Evolutionary conservation across 2,113 vertebrate species (phyloP), one percentile per base, ranked within the genome.

Genomic region (Melospiza georgiana): DNA sequence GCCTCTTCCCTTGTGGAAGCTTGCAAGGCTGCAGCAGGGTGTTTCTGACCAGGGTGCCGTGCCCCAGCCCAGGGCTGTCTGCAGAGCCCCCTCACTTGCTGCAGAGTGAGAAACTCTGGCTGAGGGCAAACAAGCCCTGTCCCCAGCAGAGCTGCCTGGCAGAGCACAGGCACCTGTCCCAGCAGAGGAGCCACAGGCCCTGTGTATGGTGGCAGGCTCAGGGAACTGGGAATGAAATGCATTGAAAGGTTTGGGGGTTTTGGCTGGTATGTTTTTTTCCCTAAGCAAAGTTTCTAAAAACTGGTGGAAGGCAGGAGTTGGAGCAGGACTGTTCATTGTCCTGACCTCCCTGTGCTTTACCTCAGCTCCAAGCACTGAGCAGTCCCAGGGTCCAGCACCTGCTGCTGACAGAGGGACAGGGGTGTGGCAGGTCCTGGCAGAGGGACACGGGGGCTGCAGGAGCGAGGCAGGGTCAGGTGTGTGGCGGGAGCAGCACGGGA

Each of bases 301-400:
- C 5, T 28, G 20, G 18, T 35, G 20, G 30, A 63, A 81, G 30
- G 21, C 14, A 37, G 15, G 35, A 41, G 16, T 43, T 67, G 16
- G 44, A 83, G 37, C 19, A 25, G 63, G 39, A 65, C 69, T 15
- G 11, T 37, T 69, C 35, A 9, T n/a, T 54, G 46, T 46, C 20
- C 58, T 24, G 17, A 78, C 15, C 1, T 4, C 9, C 16, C 21
- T 28, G 24, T 63, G 84, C 52, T 83, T 67, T 41, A 12, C 2
- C 2, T 25, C 67, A 16, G 13, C 41, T 67, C 37, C 57, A 10
- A 1, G 3, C 6, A 25, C 30, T 16, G 63, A 83, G 62, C 1
- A 0, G 30, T 28, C 3, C 2, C 1, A 4, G n/a, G 31, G 23
- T 14, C 20, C 41, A 12, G 6, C 1, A 0, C 2, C 11, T 18